phyloP scores from a whole-genome alignment of 2,888 invertebrate genomes.

The Subacronicta megacephala region DNA sequence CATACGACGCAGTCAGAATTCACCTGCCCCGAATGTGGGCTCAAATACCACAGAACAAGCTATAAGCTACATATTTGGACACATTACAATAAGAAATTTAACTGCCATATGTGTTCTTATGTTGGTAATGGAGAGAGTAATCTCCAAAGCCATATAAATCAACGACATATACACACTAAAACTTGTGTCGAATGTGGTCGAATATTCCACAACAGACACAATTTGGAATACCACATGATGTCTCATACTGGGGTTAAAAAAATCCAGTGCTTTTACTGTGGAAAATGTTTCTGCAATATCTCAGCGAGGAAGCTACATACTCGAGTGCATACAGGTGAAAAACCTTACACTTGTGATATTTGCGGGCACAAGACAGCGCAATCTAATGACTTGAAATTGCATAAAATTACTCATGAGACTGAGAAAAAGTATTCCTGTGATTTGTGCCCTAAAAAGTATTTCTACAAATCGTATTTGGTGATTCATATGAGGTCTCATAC shows the following conservation, averaged over 20 bases:
- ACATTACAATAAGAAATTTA: conserved; percentile 44
- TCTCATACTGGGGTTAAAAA: conserved; percentile 59
- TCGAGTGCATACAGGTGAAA: conserved; percentile 52
- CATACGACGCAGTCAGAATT: conserved; percentile 33
- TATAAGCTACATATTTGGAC: conserved; percentile 50
- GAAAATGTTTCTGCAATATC: conserved; percentile 47
- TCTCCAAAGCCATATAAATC: conserved; percentile 15
- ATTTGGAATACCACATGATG: conserved; percentile 49
- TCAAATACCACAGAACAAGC: conserved; percentile 14
- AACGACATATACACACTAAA: conserved; percentile 21
- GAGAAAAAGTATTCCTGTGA: conserved; percentile 49
- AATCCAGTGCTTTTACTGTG: conserved; percentile 64
- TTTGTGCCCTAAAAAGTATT: conserved; percentile 53
- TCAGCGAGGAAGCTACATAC: conserved; percentile 41
- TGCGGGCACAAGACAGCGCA: conserved; percentile 46
- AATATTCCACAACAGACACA: not conserved
- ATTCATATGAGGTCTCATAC: conserved; percentile 52
- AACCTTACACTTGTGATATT: conserved; percentile 48
- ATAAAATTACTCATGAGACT: conserved; percentile 38
- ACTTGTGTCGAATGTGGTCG: conserved; percentile 42
- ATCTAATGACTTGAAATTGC: conserved; percentile 16
- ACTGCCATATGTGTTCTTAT: conserved; percentile 40
- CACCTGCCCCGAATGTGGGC: conserved; percentile 58
- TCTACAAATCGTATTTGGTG: conserved; percentile 17
- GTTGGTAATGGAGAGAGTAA: not conserved